phyloP scores from a whole-genome alignment of 2,113 vertebrate species.

The Orcinus orca region DNA sequence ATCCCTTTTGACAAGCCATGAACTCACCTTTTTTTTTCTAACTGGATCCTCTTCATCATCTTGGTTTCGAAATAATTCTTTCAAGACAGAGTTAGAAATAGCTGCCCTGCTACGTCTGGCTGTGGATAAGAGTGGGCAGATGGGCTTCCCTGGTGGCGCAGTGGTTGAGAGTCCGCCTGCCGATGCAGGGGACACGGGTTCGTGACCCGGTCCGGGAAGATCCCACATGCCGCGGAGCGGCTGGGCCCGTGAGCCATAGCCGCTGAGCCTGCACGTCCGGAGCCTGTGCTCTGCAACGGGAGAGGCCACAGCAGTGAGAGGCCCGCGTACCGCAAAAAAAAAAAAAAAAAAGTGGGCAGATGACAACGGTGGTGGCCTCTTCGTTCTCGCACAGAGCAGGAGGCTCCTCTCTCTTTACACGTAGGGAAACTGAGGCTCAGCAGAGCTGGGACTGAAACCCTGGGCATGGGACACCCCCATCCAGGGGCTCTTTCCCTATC shows the following conservation, averaged over 20 bases:
- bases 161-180: too few species aligned
- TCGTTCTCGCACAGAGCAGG: not conserved
- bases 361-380: not conserved
- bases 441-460: not conserved
- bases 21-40: not conserved
- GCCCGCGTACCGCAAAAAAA: too few species aligned
- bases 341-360: too few species aligned
- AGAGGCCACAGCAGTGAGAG: too few species aligned
- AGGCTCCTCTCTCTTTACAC: not conserved
- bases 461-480: too few species aligned
- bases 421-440: not conserved
- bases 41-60: not conserved
- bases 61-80: slow-evolving; percentile 12
- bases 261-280: too few species aligned
- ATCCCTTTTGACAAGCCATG: not conserved
- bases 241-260: too few species aligned
- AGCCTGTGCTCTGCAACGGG: too few species aligned
- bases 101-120: not conserved
- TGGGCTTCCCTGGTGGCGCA: too few species aligned
- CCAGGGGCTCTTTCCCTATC: not conserved
- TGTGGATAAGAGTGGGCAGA: not conserved
- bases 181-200: too few species aligned
- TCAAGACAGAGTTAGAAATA: not conserved
- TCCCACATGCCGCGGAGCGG: too few species aligned
- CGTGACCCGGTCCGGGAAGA: too few species aligned